These are phyloP conservation scores for Elymnias hypermnestra DNA, from an alignment of 1,140 invertebrate genomes.

Conservation along the genomic window DNA sequence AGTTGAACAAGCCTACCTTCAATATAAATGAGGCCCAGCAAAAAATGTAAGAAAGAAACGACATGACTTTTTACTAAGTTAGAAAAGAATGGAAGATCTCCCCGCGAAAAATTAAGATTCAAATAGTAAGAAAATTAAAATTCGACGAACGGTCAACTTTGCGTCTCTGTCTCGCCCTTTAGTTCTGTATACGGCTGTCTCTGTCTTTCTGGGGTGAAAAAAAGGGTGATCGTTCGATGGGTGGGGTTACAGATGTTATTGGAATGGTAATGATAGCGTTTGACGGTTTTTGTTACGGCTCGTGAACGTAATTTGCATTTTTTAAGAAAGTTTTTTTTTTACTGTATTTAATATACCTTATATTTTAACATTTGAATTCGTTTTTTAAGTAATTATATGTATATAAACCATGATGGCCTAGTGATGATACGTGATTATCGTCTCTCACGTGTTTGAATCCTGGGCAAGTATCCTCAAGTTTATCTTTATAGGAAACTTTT, in stretches of 20 bases:
- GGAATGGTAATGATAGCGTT: slow-evolving; percentile 57
- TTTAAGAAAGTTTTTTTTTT: slow-evolving; percentile 15
- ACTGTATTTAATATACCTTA: not conserved
- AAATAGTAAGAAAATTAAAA: slow-evolving; percentile 75
- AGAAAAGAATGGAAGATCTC: slow-evolving; percentile 28
- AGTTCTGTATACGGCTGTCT: slow-evolving; percentile 27
- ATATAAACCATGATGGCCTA: no score
- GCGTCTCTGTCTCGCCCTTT: slow-evolving; percentile 31
- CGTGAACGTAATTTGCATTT: slow-evolving; percentile 32
- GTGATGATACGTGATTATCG: no score
- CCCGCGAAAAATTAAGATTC: slow-evolving; percentile 72
- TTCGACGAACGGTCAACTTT: slow-evolving; percentile 61
- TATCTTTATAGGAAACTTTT: no score
- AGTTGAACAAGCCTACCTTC: slow-evolving; percentile 33
- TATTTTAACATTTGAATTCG: no score
- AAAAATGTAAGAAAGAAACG: slow-evolving; percentile 32
- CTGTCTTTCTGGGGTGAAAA: slow-evolving; percentile 47
- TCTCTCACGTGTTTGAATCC: no score
- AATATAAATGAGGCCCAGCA: slow-evolving; percentile 31
- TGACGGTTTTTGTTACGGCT: slow-evolving; percentile 28
- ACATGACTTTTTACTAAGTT: slow-evolving; percentile 17
- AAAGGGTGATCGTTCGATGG: slow-evolving; percentile 59
- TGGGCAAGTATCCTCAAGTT: no score
- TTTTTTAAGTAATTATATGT: no score
- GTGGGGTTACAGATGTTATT: slow-evolving; percentile 47